phyloP scores from a whole-genome alignment of 2,888 invertebrate genomes.

The Apodemia duryi region DNA sequence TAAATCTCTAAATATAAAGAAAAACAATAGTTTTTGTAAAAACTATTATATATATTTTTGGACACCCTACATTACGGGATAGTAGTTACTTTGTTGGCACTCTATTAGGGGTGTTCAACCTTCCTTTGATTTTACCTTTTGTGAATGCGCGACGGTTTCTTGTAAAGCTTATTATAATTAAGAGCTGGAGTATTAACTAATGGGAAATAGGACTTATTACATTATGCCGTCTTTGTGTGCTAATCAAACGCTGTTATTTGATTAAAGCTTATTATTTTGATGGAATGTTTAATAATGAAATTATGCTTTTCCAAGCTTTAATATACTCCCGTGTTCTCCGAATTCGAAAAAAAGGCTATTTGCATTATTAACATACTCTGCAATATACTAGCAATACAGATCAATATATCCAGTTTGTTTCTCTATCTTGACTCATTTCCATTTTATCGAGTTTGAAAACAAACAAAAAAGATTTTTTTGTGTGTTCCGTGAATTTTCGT shows the following conservation, averaged over 20 bases:
- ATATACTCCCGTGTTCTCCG: too few relatives aligned
- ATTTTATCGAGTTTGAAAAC: too few relatives aligned
- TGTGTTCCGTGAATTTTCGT: too few relatives aligned
- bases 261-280: background rate
- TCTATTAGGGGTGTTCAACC: slow-evolving; percentile 15
- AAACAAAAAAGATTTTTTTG: too few relatives aligned
- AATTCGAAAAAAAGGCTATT: too few relatives aligned
- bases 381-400: too few relatives aligned
- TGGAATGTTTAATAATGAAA: background rate
- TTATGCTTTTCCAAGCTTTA: too few relatives aligned
- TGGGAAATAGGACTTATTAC: slow-evolving; percentile 1
- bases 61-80: slow-evolving; percentile 7
- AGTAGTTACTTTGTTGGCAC: slow-evolving; percentile 14
- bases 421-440: too few relatives aligned
- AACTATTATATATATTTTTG: background rate
- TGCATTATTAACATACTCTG: too few relatives aligned
- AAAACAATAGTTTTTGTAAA: background rate
- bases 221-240: background rate
- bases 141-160: slow-evolving; percentile 10
- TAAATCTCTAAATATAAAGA: background rate
- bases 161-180: slow-evolving; percentile 14
- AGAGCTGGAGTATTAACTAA: slow-evolving; percentile 11
- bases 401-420: too few relatives aligned
- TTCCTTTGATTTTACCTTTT: slow-evolving; percentile 13
- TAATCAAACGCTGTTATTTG: background rate